These are phyloP conservation scores for Cheilosia vernalis DNA, from an alignment of 2,888 invertebrate genomes.

Conservation along the genomic window DNA sequence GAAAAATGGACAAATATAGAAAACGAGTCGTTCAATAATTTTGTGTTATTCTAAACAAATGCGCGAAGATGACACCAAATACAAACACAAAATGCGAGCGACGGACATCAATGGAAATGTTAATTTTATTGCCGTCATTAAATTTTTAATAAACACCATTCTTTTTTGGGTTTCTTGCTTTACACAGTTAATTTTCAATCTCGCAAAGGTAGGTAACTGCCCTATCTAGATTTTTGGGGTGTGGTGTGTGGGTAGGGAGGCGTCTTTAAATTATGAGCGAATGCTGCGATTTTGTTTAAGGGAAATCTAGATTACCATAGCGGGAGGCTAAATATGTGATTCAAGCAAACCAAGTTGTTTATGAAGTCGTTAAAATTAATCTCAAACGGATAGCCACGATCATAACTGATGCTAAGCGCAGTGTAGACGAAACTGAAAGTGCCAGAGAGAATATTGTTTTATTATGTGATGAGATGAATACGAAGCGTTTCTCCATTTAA, in stretches of 20 bases:
- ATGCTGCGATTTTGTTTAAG: conserved; percentile 55
- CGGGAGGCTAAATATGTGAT: conserved; percentile 69
- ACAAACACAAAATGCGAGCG: conserved; percentile 12
- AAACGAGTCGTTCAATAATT: conserved; percentile 12
- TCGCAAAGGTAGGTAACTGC: not conserved
- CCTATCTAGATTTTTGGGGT: conserved; percentile 33
- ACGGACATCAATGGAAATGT: conserved; percentile 61
- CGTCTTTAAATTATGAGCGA: conserved; percentile 40
- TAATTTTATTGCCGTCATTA: conserved; percentile 65
- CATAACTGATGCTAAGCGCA: not conserved
- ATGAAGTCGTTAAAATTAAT: conserved; percentile 58
- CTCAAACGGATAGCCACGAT: conserved; percentile 29
- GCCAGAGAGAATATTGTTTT: not conserved
- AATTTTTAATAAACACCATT: conserved; percentile 61
- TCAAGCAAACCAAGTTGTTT: conserved; percentile 48
- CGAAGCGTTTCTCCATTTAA: too few relatives aligned
- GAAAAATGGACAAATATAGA: not conserved
- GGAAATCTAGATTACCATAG: conserved; percentile 51
- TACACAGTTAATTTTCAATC: conserved; percentile 15
- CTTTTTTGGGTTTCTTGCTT: conserved; percentile 3
- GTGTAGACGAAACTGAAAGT: not conserved
- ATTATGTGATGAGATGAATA: too few relatives aligned
- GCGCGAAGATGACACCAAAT: conserved; percentile 15
- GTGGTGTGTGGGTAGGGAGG: conserved; percentile 30
- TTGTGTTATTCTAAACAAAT: conserved; percentile 28